Percentiles rank a stretch among this genome's conserved stretches.
phyloP scores from a whole-genome alignment of 2,113 vertebrate species.

The Cavia aperea region DNA sequence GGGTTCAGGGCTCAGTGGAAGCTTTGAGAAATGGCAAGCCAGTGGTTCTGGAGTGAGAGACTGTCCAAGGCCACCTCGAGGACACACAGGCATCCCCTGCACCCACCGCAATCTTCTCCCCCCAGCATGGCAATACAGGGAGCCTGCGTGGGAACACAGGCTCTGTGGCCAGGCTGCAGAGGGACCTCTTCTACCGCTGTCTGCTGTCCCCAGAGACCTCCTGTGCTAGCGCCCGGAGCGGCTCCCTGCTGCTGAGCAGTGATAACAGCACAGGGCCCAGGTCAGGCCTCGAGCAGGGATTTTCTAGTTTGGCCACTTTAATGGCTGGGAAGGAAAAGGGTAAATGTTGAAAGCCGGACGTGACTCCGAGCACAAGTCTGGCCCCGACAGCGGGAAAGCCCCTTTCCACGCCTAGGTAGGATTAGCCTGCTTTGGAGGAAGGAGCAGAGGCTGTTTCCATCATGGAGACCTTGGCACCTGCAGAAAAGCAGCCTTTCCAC shows the following conservation, averaged over 20 bases:
- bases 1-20: background rate
- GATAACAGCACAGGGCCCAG: background rate
- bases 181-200: background rate
- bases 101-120: accelerated
- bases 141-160: background rate
- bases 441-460: background rate
- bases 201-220: accelerated
- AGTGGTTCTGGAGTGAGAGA: background rate
- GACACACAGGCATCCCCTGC: accelerated
- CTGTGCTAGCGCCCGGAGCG: background rate
- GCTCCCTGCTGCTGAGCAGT: background rate
- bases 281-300: background rate
- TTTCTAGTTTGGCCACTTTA: background rate
- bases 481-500: background rate
- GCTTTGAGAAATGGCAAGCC: background rate
- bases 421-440: accelerated
- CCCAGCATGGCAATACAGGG: background rate
- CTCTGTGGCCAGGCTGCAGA: background rate
- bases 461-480: background rate
- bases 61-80: background rate
- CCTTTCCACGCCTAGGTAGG: background rate
- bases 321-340: background rate
- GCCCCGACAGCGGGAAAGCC: background rate
- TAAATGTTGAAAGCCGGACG: background rate
- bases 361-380: background rate